Evolutionary conservation across 2,113 vertebrate genomes (phyloP).

Genomic region (Alethe diademata): DNA sequence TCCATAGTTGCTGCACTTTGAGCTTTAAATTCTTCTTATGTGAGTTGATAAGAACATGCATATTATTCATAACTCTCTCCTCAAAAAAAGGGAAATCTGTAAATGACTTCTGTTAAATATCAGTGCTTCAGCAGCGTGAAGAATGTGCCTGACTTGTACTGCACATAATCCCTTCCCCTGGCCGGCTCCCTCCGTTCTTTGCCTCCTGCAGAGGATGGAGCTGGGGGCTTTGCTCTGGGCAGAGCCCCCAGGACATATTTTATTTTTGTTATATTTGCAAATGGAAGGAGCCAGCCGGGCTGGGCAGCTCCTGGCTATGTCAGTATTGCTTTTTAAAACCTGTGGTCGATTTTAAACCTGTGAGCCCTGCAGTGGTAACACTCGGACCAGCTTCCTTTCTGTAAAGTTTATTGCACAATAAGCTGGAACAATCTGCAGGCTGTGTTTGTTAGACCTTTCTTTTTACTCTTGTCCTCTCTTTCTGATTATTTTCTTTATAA

Average conservation of each 20-base stretch:
- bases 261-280: not conserved
- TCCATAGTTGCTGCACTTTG: not conserved
- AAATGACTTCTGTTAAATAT: not conserved
- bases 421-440: not conserved
- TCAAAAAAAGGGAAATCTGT: not conserved
- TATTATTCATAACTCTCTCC: not conserved
- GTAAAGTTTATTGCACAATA: not conserved
- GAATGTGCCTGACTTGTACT: not conserved
- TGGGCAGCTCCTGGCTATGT: not conserved
- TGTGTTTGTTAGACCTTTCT: not conserved
- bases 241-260: not conserved
- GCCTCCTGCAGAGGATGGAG: not conserved
- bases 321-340: not conserved
- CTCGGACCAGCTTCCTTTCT: not conserved
- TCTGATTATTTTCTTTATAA: constrained; percentile 34
- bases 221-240: not conserved
- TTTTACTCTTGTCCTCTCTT: not conserved
- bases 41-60: not conserved
- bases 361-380: not conserved
- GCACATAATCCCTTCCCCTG: not conserved
- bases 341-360: not conserved
- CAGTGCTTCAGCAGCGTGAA: not conserved
- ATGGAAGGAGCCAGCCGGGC: not conserved
- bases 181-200: not conserved
- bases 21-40: constrained; percentile 26